phyloP scores from a whole-genome alignment of 2,888 invertebrate genomes.

The Lepetodrilus schrolli region DNA sequence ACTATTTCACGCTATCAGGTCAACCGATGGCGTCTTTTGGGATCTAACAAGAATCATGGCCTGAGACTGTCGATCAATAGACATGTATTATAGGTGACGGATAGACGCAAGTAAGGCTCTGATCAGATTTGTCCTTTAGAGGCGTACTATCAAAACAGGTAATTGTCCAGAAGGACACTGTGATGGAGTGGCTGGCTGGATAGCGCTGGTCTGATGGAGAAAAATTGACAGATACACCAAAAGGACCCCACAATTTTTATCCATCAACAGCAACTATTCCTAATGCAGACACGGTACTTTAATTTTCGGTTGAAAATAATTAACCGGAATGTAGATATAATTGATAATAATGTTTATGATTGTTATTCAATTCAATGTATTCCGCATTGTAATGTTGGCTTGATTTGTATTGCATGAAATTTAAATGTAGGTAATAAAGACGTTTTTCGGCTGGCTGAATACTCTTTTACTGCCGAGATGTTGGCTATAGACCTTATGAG shows the following conservation, averaged over 20 bases:
- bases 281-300: no score
- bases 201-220: conserved; percentile 1
- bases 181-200: conserved; percentile 3
- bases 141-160: conserved; percentile 14
- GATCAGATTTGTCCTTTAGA: conserved; percentile 21
- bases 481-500: no score
- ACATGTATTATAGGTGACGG: background rate
- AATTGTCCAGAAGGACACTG: conserved; percentile 9
- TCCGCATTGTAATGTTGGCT: no score
- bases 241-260: background rate
- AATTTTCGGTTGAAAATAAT: no score
- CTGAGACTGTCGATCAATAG: conserved; percentile 20
- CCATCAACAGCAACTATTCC: background rate
- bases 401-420: no score
- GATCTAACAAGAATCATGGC: background rate
- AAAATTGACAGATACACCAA: background rate
- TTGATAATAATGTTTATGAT: no score
- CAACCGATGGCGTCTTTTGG: background rate
- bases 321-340: no score
- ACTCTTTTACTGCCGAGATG: no score
- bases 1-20: background rate
- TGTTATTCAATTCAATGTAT: no score
- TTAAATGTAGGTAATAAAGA: no score
- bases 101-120: conserved; percentile 9
- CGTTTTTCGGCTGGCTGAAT: no score